Conservation (phyloP, 2,797 vertebrate genomes). For the Cryptoprocta ferox region DNA sequence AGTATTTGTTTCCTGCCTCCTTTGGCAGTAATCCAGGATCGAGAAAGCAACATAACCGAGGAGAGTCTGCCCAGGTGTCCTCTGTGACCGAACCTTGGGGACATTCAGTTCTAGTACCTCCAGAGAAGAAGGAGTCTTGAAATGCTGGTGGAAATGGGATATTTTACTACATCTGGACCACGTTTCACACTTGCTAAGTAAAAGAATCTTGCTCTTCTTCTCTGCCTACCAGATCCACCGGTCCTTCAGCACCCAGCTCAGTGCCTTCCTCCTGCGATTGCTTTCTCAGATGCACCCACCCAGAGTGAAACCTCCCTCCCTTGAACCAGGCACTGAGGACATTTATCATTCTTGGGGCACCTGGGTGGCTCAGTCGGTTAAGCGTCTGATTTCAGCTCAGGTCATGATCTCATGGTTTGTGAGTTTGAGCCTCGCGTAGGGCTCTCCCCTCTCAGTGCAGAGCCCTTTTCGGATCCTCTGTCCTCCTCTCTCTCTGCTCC, state of each 20-base stretch:
- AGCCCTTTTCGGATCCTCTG: too few relatives aligned
- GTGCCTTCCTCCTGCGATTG: background rate
- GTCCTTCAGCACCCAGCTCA: background rate
- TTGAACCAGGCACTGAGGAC: background rate
- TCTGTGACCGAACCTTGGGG: background rate
- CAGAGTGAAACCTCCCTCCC: background rate
- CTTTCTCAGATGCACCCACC: background rate
- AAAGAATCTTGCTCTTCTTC: background rate
- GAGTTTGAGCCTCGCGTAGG: too few relatives aligned
- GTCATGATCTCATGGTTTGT: too few relatives aligned
- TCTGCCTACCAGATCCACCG: background rate
- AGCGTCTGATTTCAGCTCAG: too few relatives aligned
- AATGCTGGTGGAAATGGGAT: background rate
- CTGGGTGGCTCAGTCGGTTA: too few relatives aligned
- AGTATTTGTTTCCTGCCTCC: background rate
- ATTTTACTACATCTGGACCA: background rate
- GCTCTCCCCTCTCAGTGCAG: too few relatives aligned
- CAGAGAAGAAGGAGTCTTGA: background rate
- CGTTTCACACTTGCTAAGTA: background rate
- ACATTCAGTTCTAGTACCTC: background rate
- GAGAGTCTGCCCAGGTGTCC: background rate
- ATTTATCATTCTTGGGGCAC: background rate
- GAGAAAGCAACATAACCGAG: background rate
- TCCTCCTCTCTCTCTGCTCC: too few relatives aligned
- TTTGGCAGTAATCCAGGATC: background rate